Percentiles rank a stretch among this genome's conserved stretches.
Evolutionary conservation across 2,888 invertebrate genomes (phyloP).

Genomic region (Clostera curtula): DNA sequence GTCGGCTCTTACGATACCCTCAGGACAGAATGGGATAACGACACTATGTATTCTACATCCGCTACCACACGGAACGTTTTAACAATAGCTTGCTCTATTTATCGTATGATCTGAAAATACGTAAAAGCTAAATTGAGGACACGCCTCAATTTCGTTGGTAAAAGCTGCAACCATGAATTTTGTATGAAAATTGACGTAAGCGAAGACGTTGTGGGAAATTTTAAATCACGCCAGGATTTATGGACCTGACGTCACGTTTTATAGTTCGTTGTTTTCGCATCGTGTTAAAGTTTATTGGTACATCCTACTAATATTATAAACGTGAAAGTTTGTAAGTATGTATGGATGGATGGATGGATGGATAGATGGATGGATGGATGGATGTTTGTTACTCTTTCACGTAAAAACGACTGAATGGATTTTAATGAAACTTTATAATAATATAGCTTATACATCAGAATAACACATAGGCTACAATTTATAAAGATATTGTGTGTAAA

Average conservation of each 20-base stretch:
- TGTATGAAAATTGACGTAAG: constrained; percentile 37
- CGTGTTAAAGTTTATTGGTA: constrained; percentile 25
- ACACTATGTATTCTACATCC: too few species aligned
- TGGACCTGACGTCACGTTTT: constrained; percentile 23
- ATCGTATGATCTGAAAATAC: constrained; percentile 20
- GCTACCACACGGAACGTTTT: too few species aligned
- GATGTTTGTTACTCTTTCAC: too few species aligned
- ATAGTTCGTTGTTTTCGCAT: constrained; percentile 27
- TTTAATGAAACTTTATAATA: too few species aligned
- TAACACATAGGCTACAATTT: too few species aligned
- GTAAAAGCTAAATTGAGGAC: constrained; percentile 18
- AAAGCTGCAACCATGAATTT: constrained; percentile 34
- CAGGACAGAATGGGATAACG: too few species aligned
- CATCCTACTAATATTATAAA: too few species aligned
- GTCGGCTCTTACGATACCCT: too few species aligned
- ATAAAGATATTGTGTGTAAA: too few species aligned
- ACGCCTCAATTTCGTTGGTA: constrained; percentile 20
- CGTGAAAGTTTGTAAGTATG: constrained; percentile 21
- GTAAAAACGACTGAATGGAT: too few species aligned
- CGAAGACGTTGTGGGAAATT: constrained; percentile 34
- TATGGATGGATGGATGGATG: constrained; percentile 18
- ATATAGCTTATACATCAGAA: too few species aligned
- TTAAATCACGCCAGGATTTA: constrained; percentile 36
- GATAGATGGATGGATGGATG: too few species aligned
- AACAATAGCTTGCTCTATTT: constrained; percentile 14